Conservation (phyloP, 2,797 vertebrate genomes). For the Rallus crepitans region DNA sequence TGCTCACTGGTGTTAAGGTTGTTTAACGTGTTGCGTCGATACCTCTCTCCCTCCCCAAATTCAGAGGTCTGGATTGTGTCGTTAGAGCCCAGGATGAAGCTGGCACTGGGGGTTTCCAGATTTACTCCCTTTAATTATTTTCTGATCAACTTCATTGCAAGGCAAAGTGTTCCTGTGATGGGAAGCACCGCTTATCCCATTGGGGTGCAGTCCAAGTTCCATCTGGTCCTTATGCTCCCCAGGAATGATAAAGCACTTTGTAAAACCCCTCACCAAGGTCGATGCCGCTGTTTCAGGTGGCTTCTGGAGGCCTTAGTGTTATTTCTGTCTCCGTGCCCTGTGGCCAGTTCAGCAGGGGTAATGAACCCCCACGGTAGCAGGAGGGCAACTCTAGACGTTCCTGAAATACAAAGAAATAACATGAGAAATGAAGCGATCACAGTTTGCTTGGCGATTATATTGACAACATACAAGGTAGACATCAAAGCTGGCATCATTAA, state of each 20-base stretch:
- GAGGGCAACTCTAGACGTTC: background rate
- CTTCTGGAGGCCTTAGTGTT: background rate
- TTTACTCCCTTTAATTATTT: background rate
- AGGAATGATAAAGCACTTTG: background rate
- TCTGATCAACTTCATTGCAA: background rate
- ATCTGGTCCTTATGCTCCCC: background rate
- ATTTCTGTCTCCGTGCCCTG: background rate
- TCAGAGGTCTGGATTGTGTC: background rate
- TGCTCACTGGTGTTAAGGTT: slow-evolving; percentile 67
- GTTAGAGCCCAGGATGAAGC: background rate
- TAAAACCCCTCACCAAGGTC: background rate
- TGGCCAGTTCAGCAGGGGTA: background rate
- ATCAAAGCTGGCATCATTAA: background rate
- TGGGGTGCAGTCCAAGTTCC: background rate
- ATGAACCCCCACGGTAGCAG: background rate
- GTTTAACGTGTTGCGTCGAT: slow-evolving; percentile 11
- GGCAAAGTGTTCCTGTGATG: background rate
- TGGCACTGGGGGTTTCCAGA: background rate
- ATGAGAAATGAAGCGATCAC: background rate
- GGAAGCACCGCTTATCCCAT: background rate
- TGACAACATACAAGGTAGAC: background rate
- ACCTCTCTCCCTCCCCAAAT: background rate
- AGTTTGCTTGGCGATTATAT: background rate
- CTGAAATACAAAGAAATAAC: background rate
- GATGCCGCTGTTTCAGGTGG: background rate